These are phyloP conservation scores for Lordiphosa andalusiaca DNA, from an alignment of 2,888 invertebrate species.

Conservation along the genomic window DNA sequence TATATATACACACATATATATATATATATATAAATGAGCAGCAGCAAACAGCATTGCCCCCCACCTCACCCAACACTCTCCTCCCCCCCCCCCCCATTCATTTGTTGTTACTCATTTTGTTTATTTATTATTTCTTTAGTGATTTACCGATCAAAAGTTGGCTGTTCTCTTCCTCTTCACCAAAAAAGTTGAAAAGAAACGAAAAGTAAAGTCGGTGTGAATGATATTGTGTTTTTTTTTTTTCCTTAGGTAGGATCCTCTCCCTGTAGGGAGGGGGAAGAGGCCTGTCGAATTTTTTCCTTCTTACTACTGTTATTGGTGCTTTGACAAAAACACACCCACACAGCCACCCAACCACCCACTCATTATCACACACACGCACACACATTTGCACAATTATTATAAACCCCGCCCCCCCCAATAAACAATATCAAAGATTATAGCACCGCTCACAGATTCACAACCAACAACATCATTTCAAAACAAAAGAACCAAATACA, in stretches of 20 bases:
- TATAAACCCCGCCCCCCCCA: no score
- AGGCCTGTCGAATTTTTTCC: slow-evolving; percentile 18
- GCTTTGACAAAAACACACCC: slow-evolving; percentile 42
- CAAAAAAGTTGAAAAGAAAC: neutral
- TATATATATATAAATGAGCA: slow-evolving; percentile 1
- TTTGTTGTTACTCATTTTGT: neutral
- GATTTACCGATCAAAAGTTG: neutral
- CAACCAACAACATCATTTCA: slow-evolving; percentile 12
- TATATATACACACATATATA: neutral
- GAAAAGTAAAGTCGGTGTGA: slow-evolving; percentile 3
- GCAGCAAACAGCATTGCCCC: neutral
- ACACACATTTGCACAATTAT: no score
- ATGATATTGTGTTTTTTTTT: slow-evolving; percentile 16
- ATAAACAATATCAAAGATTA: no score
- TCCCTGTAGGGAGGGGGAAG: neutral
- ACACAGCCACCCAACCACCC: neutral
- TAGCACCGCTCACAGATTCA: no score
- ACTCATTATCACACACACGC: slow-evolving; percentile 2
- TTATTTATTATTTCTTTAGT: neutral
- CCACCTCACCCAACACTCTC: neutral
- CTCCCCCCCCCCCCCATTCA: no score
- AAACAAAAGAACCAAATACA: slow-evolving; percentile 38
- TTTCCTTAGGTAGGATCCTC: slow-evolving; percentile 1
- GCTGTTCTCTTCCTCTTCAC: neutral
- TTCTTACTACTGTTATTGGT: slow-evolving; percentile 51